phyloP scores from a whole-genome alignment of 2,888 invertebrate genomes.

The Drosophila macrospina region DNA sequence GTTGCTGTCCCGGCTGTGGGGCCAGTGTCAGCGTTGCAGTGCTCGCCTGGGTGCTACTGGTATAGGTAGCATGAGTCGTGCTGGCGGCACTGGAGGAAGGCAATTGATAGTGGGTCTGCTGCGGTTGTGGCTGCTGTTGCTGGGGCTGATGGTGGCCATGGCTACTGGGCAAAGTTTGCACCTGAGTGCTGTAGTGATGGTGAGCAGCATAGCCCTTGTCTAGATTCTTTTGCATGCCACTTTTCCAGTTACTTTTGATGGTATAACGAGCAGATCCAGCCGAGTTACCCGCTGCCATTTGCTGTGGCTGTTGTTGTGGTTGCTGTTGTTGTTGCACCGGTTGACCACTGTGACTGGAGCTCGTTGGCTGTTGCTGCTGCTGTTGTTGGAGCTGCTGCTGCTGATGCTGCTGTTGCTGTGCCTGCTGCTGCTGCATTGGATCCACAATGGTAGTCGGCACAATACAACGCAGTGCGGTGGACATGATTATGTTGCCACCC shows the following conservation, averaged over 20 bases:
- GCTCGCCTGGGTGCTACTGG: slow-evolving; percentile 58
- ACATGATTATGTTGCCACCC: slow-evolving; percentile 69
- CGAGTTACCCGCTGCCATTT: slow-evolving; percentile 24
- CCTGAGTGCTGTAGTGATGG: slow-evolving; percentile 78
- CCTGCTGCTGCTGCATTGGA: slow-evolving; percentile 77
- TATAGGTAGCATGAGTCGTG: slow-evolving; percentile 82
- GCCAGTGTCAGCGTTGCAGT: slow-evolving; percentile 71
- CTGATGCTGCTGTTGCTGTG: slow-evolving; percentile 67
- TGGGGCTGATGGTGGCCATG: slow-evolving; percentile 73
- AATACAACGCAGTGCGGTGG: slow-evolving; percentile 61
- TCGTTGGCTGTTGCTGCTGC: slow-evolving; percentile 65
- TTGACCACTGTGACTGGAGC: slow-evolving; percentile 70
- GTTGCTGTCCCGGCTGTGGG: slow-evolving; percentile 45
- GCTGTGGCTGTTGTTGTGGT: slow-evolving; percentile 29
- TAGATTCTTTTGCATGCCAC: slow-evolving; percentile 78
- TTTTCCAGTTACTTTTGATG: slow-evolving; percentile 77
- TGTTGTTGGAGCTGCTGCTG: slow-evolving; percentile 66
- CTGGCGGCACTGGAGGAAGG: slow-evolving; percentile 80
- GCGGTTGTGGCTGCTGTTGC: slow-evolving; percentile 62
- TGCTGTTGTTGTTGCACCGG: slow-evolving; percentile 62
- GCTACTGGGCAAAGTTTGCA: slow-evolving; percentile 67
- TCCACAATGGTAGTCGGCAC: slow-evolving; percentile 79
- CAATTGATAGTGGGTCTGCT: slow-evolving; percentile 80
- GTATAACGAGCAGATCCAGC: slow-evolving; percentile 71
- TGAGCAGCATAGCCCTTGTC: slow-evolving; percentile 82